Base-by-base conservation (phyloP, 2,797 vertebrate species). In the Characodon lateralis region DNA sequence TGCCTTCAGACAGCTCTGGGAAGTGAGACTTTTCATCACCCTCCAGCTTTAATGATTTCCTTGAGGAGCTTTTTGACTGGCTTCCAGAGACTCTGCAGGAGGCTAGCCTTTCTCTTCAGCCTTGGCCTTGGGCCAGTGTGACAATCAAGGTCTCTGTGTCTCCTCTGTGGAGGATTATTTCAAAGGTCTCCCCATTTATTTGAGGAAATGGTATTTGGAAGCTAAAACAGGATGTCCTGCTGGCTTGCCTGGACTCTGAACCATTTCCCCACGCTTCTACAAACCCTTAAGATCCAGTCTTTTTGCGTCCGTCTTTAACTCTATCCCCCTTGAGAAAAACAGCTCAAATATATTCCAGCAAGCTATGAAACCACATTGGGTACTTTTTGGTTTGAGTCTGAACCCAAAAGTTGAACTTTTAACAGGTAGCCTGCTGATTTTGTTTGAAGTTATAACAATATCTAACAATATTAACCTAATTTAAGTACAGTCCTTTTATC, bases 141-240 rank as follows among this genome's bases (percentile, higher is more conserved):
- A 96, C 96, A 96, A 95, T 97, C 96, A 96, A 94, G 82, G 91
- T 93, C 93, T 92, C 88, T 90, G 92, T 92, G 93, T 92, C 94
- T 96, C 94, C 94, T 96, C 91, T 73, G 93, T 90, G 87, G 84
- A 92, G 96, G 94, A 95, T 96, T 95, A 95, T 95, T 95, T 93
- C 88, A 87, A 91, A 90, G 89, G 86, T 93, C 91, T 89, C 94
- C 83, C 83, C 82, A 94, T 96, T 96, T 94, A 94, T 94, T 93
- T 89, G 87, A 92, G 92, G 90, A 91, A 81, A 93, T 87, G 59
- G 88, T 93, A 92, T 95, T 96, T 96, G 93, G 95, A 93, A 94
- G 94, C 95, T 95, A 94, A 95, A 95, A 95, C 95, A 95, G 96
- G 95, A 96, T 95, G 95, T 96, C 96, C 96, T 66, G 93, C 95